A percentile compares a stretch with the other conserved stretches of the same genome.
These are phyloP conservation scores for Sakesphorus luctuosus DNA, from an alignment of 2,113 vertebrate genomes.

Conservation along the genomic window DNA sequence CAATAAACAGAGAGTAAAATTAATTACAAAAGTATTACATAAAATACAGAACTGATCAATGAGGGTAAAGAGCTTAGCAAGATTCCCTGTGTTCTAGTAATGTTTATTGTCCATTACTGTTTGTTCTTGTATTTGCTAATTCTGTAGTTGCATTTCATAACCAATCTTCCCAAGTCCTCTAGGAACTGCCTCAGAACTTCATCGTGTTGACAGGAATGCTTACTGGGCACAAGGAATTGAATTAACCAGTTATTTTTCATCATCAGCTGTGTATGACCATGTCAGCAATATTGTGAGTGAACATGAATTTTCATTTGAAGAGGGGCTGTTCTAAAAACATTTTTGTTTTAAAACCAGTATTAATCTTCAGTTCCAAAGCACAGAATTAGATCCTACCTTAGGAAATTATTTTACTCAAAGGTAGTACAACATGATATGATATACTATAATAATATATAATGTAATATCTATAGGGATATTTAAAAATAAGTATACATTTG, in stretches of 20 bases:
- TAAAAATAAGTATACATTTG: neutral
- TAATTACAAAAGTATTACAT: neutral
- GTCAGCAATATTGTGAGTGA: constrained; percentile 6
- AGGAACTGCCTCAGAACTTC: constrained; percentile 1
- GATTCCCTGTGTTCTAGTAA: neutral
- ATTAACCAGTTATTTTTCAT: constrained; percentile 38
- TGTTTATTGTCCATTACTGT: neutral
- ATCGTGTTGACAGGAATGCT: constrained; percentile 1
- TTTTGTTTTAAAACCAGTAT: neutral
- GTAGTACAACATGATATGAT: neutral
- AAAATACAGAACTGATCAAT: neutral
- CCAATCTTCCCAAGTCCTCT: neutral
- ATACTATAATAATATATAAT: neutral
- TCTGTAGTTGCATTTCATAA: neutral
- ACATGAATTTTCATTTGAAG: neutral
- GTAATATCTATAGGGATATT: neutral
- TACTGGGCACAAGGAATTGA: neutral
- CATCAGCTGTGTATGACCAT: neutral
- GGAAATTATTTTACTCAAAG: neutral
- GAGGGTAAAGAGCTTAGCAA: neutral
- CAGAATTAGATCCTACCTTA: neutral
- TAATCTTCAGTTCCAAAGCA: neutral
- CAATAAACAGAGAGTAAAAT: neutral
- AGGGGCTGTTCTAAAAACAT: neutral
- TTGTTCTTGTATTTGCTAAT: neutral